phyloP scores from a whole-genome alignment of 2,888 invertebrate species.

The Glyphotaelius pellucidus region DNA sequence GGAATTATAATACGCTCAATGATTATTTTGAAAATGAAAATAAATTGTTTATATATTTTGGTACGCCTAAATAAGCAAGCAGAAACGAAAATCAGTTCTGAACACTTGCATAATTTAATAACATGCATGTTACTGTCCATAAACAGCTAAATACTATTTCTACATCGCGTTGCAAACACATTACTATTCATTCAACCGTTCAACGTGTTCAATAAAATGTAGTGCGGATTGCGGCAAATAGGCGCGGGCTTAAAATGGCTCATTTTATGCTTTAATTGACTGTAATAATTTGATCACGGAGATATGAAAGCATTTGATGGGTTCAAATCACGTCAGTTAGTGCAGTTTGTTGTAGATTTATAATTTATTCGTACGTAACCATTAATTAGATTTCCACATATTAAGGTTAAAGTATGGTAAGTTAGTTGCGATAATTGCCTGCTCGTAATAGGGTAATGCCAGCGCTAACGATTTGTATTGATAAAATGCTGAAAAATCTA shows the following conservation, averaged over 20 bases:
- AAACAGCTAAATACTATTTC: neutral
- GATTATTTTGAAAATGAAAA: no score
- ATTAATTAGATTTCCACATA: neutral
- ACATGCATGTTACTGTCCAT: neutral
- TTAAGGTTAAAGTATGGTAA: neutral
- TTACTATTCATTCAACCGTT: neutral
- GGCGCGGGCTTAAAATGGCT: conserved; percentile 3
- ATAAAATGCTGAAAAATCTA: neutral
- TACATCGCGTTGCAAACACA: neutral
- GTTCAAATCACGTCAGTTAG: neutral
- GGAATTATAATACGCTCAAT: no score
- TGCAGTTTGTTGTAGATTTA: neutral
- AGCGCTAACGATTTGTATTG: neutral
- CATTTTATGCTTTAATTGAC: neutral
- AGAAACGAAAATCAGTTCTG: neutral
- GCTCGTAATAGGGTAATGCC: neutral
- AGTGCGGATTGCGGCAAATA: conserved; percentile 23
- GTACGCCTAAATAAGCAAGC: no score
- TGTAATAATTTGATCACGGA: neutral
- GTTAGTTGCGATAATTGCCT: neutral
- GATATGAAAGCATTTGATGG: conserved; percentile 2
- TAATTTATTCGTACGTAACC: neutral
- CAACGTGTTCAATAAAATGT: conserved; percentile 12
- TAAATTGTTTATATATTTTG: no score
- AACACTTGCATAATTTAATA: neutral